Base-by-base conservation (phyloP, 1,140 invertebrate species). In the Piezodorus guildinii region DNA sequence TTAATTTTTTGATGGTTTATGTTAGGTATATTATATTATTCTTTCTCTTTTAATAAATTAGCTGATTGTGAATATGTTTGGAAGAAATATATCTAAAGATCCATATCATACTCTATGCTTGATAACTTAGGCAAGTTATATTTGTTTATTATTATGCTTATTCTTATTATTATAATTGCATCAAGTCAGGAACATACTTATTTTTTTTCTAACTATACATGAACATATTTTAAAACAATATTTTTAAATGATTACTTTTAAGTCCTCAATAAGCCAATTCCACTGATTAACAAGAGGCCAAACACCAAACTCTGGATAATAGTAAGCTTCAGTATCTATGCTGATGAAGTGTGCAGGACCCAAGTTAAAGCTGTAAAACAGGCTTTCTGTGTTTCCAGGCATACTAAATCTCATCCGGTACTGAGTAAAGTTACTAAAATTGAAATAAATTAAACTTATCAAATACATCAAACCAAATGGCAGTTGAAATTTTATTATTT, bases 281-380 rank as follows among this genome's bases (percentile, higher is more conserved):
- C 87, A 98, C 74, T 98, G 96, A 66, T 85, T 83, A 9, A 86
- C 75, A 10, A 96, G 73, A 69, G 87, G 85, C 70, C 90, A 87
- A 30, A 91, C 72, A 10, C 94, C 94, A 74, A 90, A 96, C 66
- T 93, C 79, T 51, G 89, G 76, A 73, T 87, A 98, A 74, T 96
- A 98, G 73, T 98, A 98, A 65, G 87, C 86, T 78, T 99, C 96
- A 0, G 96, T 97, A 63, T 90, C 92, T 63, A 98, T 83, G 12
- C 84, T 86, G 49, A 96, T 83, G 68, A 96, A 90, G 76, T 98
- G 95, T 15, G 91, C 83, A 12, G 92, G 90, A 1, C 96, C 96
- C 66, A 97, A 74, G 73, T 97, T 83, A 71, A 90, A 95, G 75
- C 90, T 95, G 77, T 92, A 96, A 78, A 83, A 88, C 71, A 94